A percentile compares a stretch with the other conserved stretches of the same genome.
Conservation (phyloP, 53 echinoderm and acorn worm species). For the Zoroaster sp. region DNA sequence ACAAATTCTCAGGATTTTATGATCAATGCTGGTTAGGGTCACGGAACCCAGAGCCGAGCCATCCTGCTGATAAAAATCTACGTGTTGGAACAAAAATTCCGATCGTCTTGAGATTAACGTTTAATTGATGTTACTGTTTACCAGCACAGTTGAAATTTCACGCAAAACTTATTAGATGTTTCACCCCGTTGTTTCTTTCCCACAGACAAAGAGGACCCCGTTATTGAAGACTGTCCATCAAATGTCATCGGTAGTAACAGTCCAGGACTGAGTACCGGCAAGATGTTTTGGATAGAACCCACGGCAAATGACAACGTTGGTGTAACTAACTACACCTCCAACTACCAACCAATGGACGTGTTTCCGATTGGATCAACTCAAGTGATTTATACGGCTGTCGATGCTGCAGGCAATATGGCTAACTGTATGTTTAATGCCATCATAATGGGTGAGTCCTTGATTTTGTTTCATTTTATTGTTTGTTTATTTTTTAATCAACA, state of each 20-base stretch:
- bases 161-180: too few species aligned
- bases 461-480: too few species aligned
- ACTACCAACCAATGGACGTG: not conserved
- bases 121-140: too few species aligned
- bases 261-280: not conserved
- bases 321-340: not conserved
- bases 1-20: too few species aligned
- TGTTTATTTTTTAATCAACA: too few species aligned
- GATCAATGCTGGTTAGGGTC: too few species aligned
- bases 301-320: constrained; percentile 45
- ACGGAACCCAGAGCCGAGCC: too few species aligned
- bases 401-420: constrained; percentile 45
- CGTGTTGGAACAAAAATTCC: too few species aligned
- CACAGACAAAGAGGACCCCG: constrained; percentile 51
- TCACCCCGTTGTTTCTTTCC: too few species aligned
- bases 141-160: too few species aligned
- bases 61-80: too few species aligned
- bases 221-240: constrained; percentile 29
- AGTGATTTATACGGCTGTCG: constrained; percentile 44
- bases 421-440: constrained; percentile 14
- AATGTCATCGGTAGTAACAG: constrained; percentile 1
- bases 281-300: constrained; percentile 52
- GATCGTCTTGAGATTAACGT: too few species aligned
- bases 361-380: constrained; percentile 16
- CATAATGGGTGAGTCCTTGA: constrained; percentile 48